Evolutionary conservation across 2,797 vertebrate species (phyloP).

Genomic region (Takifugu ocellatus): DNA sequence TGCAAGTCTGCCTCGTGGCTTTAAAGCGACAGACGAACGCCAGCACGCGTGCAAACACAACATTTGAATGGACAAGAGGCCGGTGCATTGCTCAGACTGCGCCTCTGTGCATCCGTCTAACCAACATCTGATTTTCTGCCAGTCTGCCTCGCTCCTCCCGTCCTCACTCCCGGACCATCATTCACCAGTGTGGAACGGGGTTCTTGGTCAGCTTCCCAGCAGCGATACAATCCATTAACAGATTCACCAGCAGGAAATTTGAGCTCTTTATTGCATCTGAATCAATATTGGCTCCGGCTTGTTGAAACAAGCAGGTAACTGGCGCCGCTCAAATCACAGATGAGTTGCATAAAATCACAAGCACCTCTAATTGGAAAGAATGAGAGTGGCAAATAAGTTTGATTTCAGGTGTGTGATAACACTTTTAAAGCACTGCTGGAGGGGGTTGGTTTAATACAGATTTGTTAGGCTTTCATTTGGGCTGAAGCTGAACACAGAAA

Average conservation of each 20-base stretch:
- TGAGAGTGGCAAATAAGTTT: too few relatives aligned
- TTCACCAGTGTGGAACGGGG: constrained; percentile 28
- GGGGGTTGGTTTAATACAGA: too few relatives aligned
- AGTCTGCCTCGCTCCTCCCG: constrained; percentile 7
- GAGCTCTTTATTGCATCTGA: constrained; percentile 24
- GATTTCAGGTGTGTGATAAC: too few relatives aligned
- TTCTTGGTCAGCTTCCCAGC: constrained; percentile 41
- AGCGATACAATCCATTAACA: constrained; percentile 36
- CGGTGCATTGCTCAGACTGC: constrained; percentile 10
- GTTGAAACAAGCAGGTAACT: constrained; percentile 3
- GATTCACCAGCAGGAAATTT: constrained; percentile 26
- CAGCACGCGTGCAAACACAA: constrained; percentile 27
- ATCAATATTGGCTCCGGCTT: constrained; percentile 28
- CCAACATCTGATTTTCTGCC: constrained; percentile 1
- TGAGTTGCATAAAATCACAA: too few relatives aligned
- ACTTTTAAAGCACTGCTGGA: too few relatives aligned
- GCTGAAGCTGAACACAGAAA: too few relatives aligned
- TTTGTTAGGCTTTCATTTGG: too few relatives aligned
- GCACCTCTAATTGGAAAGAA: too few relatives aligned
- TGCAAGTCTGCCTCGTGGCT: constrained; percentile 32
- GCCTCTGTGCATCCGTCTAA: constrained; percentile 1
- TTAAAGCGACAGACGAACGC: constrained; percentile 32
- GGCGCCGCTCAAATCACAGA: too few relatives aligned
- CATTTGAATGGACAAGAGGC: constrained; percentile 7
- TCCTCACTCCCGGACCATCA: constrained; percentile 23